Conservation (phyloP, 2,797 vertebrate genomes). For the Clarias laeviceps region DNA sequence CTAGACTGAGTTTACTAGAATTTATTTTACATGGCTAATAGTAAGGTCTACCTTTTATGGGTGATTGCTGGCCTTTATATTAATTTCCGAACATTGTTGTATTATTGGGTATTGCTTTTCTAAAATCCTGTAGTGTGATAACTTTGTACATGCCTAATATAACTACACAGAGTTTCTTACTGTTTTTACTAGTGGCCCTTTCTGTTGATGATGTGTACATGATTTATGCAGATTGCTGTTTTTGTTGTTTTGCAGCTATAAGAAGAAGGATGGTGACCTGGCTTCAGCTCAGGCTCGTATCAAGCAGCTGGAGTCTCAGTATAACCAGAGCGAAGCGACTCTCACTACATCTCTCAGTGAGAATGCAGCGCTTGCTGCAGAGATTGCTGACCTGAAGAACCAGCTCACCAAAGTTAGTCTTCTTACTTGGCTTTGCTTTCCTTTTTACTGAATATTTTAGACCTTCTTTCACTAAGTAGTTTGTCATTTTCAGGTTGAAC, state of each 20-base stretch:
- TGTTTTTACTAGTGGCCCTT: background rate
- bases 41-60: background rate
- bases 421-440: background rate
- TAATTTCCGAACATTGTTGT: no score
- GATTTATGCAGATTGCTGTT: background rate
- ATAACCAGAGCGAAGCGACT: constrained; percentile 86
- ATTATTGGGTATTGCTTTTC: background rate
- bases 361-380: constrained; percentile 79
- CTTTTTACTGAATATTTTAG: background rate
- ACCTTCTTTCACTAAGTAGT: background rate
- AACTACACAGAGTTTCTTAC: background rate
- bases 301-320: constrained; percentile 84
- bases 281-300: constrained; percentile 80
- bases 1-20: background rate
- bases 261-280: constrained; percentile 90
- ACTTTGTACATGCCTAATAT: background rate
- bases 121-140: background rate
- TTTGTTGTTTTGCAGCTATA: constrained; percentile 73
- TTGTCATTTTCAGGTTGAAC: constrained; percentile 71
- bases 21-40: background rate
- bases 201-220: background rate
- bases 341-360: constrained; percentile 84
- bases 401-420: constrained; percentile 84
- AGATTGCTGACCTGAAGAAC: constrained; percentile 82
- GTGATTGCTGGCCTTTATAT: background rate